Evolutionary conservation across 2,797 vertebrate genomes (phyloP).

Genomic region (Coccyzus lansbergi): DNA sequence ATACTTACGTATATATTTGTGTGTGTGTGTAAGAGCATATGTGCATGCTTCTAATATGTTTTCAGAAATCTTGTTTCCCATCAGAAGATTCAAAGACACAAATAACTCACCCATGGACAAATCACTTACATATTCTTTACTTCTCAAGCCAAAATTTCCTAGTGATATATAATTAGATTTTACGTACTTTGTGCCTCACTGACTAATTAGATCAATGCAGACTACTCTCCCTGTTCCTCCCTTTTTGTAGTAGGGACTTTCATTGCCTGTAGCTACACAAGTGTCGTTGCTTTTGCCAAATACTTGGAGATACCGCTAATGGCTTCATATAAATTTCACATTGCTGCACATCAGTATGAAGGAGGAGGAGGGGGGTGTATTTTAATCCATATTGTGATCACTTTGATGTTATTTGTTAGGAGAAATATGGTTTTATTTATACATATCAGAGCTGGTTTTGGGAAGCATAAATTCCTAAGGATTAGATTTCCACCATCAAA

Average conservation of each 20-base stretch:
- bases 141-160: constrained; percentile 50
- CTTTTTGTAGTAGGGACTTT: constrained; percentile 65
- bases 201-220: constrained; percentile 64
- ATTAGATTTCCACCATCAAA: constrained; percentile 64
- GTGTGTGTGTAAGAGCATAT: not conserved
- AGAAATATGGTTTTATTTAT: constrained; percentile 54
- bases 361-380: constrained; percentile 10
- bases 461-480: not conserved
- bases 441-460: constrained; percentile 29
- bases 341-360: constrained; percentile 35
- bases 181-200: constrained; percentile 54
- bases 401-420: constrained; percentile 59
- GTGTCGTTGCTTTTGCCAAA: constrained; percentile 63
- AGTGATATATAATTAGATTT: constrained; percentile 54
- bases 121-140: constrained; percentile 37
- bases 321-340: constrained; percentile 63
- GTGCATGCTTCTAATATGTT: not conserved
- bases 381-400: constrained; percentile 42
- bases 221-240: constrained; percentile 43
- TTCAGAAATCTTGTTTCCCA: constrained; percentile 30
- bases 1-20: no score
- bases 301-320: constrained; percentile 61
- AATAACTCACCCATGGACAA: constrained; percentile 45
- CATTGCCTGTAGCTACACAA: constrained; percentile 63
- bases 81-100: not conserved